Evolutionary conservation across 2,113 vertebrate species (phyloP).

Genomic region (Megatriorchis doriae): DNA sequence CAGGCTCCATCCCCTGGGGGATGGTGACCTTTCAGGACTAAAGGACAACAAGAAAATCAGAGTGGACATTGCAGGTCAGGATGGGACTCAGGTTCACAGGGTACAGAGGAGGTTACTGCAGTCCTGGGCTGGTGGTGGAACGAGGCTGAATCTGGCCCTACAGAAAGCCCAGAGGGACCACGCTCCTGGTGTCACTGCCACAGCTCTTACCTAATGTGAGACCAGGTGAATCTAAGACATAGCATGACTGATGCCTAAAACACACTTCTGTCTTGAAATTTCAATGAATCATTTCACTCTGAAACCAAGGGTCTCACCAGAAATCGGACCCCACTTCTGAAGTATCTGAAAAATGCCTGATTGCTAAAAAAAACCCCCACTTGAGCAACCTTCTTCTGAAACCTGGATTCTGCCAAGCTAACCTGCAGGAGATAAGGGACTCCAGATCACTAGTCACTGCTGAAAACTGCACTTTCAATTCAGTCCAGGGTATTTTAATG

Average conservation of each 20-base stretch:
- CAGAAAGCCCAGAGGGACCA: neutral
- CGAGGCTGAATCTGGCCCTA: neutral
- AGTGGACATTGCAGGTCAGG: neutral
- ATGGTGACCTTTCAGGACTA: neutral
- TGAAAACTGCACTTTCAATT: neutral
- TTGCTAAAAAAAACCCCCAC: neutral
- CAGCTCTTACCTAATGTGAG: rapidly evolving
- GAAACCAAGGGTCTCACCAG: neutral
- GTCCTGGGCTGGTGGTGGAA: neutral
- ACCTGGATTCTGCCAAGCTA: neutral
- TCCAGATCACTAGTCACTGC: neutral
- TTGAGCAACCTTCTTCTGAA: neutral
- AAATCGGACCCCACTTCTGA: neutral
- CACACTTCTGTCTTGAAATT: neutral
- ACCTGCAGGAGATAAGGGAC: neutral
- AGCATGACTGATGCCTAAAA: neutral
- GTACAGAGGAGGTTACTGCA: neutral
- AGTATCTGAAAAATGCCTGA: neutral
- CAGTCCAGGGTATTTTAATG: neutral
- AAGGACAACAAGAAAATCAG: neutral
- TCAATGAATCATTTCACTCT: neutral
- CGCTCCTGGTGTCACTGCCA: neutral
- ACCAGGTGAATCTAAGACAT: neutral
- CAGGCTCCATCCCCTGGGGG: neutral
- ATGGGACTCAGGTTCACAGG: neutral